phyloP scores from a whole-genome alignment of 2,113 vertebrate genomes.

The Bujurquina vittata region DNA sequence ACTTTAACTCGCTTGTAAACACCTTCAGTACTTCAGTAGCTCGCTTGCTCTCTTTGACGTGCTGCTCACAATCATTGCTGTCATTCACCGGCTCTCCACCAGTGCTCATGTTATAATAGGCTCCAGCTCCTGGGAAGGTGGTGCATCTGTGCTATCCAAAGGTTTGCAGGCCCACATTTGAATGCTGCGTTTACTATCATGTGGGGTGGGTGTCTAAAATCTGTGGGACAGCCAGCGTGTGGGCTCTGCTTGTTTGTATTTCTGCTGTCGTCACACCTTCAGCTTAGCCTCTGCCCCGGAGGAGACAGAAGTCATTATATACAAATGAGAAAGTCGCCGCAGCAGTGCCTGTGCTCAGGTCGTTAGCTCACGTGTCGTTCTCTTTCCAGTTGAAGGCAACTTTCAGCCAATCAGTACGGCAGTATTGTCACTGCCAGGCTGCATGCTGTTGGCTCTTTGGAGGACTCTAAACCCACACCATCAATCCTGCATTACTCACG shows the following conservation, averaged over 20 bases:
- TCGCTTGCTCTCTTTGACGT: not conserved
- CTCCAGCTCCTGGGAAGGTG: not conserved
- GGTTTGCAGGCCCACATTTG: not conserved
- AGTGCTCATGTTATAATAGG: not conserved
- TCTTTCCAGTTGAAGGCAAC: slow-evolving; percentile 1
- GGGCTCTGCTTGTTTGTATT: not conserved
- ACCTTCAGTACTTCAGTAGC: not conserved
- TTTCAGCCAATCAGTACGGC: not conserved
- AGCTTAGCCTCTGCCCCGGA: not conserved
- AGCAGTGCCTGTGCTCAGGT: not conserved
- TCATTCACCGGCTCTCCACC: not conserved
- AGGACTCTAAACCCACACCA: not conserved
- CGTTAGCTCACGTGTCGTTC: not conserved
- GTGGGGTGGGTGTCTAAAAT: not conserved
- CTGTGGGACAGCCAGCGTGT: not conserved
- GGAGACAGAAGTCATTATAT: not conserved
- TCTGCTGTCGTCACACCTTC: not conserved
- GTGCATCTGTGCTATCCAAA: not conserved
- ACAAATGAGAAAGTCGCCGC: not conserved
- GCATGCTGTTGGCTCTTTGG: not conserved
- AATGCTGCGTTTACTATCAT: not conserved
- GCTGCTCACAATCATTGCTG: not conserved
- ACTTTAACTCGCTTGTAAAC: not conserved
- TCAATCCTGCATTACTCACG: no score
- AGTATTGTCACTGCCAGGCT: not conserved